Evolutionary conservation across 2,888 invertebrate species (phyloP).

Genomic region (Lochmaea crataegi): DNA sequence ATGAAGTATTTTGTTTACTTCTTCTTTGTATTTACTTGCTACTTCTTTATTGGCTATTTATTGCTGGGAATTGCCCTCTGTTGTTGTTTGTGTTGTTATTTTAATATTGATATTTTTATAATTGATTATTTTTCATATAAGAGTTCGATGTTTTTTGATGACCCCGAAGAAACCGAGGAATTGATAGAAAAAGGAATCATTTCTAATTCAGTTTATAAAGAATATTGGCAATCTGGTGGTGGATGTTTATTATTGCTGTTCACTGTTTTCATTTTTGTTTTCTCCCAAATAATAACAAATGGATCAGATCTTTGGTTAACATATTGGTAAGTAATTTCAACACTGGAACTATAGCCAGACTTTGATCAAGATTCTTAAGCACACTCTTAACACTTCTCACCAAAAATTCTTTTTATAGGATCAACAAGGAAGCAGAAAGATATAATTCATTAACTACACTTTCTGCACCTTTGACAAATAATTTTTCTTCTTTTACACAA

Average conservation of each 20-base stretch:
- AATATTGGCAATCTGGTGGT: slow-evolving; percentile 79
- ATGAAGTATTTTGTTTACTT: no score
- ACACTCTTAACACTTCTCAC: no score
- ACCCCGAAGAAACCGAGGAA: slow-evolving; percentile 73
- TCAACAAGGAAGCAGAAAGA: neutral
- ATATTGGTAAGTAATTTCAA: slow-evolving; percentile 73
- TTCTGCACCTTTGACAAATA: neutral
- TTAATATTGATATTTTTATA: neutral
- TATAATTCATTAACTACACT: neutral
- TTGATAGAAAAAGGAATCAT: slow-evolving; percentile 75
- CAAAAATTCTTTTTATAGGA: neutral
- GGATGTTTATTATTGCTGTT: slow-evolving; percentile 68
- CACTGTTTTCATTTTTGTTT: slow-evolving; percentile 69
- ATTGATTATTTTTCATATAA: slow-evolving; percentile 1
- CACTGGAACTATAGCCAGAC: no score
- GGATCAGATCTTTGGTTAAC: slow-evolving; percentile 83
- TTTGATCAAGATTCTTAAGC: no score
- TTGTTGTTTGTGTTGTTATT: no score
- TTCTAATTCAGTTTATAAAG: slow-evolving; percentile 71
- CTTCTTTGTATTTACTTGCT: no score
- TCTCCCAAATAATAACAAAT: slow-evolving; percentile 79
- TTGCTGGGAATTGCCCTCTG: no score
- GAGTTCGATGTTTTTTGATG: slow-evolving; percentile 50
- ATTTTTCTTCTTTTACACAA: neutral
- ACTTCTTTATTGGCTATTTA: no score